These are phyloP conservation scores for Pseudois nayaur DNA, from an alignment of 2,113 vertebrate genomes.

Conservation along the genomic window DNA sequence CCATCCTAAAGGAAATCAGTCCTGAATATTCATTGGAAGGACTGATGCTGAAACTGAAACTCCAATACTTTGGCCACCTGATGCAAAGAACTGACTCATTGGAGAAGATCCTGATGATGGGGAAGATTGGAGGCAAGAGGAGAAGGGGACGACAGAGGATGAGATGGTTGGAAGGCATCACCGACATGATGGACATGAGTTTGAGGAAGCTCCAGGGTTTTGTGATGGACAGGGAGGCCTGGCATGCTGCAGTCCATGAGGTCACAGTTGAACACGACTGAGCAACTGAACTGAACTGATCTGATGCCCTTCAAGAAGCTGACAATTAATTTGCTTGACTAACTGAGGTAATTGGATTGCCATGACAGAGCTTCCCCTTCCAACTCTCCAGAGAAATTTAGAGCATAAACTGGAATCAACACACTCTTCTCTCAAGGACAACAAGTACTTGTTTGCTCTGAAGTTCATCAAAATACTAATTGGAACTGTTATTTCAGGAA, in stretches of 20 bases:
- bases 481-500: slow-evolving; percentile 29
- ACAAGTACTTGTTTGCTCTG: slow-evolving; percentile 39
- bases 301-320: not conserved
- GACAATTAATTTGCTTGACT: slow-evolving; percentile 16
- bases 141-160: not conserved
- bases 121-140: not conserved
- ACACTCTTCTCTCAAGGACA: slow-evolving; percentile 3
- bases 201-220: not conserved
- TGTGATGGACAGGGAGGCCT: not conserved
- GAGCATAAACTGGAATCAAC: not conserved
- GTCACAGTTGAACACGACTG: not conserved
- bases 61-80: not conserved
- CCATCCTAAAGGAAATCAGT: not conserved
- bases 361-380: not conserved
- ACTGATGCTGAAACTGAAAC: not conserved
- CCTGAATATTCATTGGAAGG: not conserved
- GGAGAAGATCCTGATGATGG: not conserved
- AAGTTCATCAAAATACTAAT: slow-evolving; percentile 24
- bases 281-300: not conserved
- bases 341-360: not conserved
- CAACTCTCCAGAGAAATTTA: not conserved
- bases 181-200: not conserved
- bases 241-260: not conserved
- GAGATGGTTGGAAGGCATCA: not conserved
- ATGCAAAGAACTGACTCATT: not conserved